Evolutionary conservation across 2,888 invertebrate genomes (phyloP).

Genomic region (Gymnosoma rotundatum): DNA sequence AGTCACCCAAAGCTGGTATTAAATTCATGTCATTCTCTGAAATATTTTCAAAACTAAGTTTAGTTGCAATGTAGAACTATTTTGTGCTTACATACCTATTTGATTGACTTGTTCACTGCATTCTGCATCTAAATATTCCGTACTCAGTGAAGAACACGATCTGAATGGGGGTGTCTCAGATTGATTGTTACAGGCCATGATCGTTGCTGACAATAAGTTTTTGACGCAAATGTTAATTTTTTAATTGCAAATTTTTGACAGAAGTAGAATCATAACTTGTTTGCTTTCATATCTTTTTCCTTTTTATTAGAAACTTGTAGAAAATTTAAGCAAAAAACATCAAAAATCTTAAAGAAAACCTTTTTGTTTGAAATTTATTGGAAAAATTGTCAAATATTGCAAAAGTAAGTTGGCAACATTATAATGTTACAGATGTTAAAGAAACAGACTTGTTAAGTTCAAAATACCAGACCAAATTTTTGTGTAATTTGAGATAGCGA

Average conservation of each 20-base stretch:
- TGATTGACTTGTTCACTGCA: conserved; percentile 68
- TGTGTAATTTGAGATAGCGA: no score
- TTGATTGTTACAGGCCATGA: conserved; percentile 72
- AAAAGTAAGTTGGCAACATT: conserved; percentile 1
- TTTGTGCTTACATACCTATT: conserved; percentile 29
- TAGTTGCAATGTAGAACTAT: neutral
- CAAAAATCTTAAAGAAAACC: neutral
- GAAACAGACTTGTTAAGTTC: neutral
- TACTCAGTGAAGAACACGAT: conserved; percentile 65
- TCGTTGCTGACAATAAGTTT: neutral
- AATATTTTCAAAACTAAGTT: no score
- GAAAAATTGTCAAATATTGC: neutral
- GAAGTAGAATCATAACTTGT: neutral
- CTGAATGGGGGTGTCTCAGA: conserved; percentile 73
- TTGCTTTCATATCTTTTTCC: neutral
- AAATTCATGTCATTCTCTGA: no score
- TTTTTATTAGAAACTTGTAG: neutral
- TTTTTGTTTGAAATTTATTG: conserved; percentile 30
- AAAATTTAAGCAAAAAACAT: neutral
- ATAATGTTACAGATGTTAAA: conserved; percentile 6
- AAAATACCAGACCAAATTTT: no score
- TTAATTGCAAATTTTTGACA: neutral
- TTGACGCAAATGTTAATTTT: neutral
- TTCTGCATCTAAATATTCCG: conserved; percentile 79
- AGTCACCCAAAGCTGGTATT: no score